A percentile compares a stretch with the other conserved stretches of the same genome.
phyloP scores from a whole-genome alignment of 2,113 vertebrate species.

The Marmota monax region DNA sequence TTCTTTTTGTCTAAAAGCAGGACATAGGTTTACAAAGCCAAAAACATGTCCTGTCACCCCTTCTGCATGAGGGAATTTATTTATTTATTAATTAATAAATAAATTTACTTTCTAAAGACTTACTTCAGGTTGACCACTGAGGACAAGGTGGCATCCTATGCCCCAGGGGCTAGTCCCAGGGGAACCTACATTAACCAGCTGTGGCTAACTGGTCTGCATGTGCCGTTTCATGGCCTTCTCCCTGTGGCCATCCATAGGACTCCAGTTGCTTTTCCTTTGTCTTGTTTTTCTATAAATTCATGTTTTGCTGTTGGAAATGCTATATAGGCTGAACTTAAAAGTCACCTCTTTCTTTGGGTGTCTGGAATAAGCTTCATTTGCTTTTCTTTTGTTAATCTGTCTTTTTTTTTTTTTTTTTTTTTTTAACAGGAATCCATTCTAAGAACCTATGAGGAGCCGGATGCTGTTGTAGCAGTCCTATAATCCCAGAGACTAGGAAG shows the following conservation, averaged over 20 bases:
- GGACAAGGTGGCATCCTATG: background rate
- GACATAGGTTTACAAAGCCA: background rate
- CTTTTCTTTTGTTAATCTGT: background rate
- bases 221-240: background rate
- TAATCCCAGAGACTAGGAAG: no score
- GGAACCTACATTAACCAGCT: background rate
- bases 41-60: background rate
- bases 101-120: no score
- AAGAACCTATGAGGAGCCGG: background rate
- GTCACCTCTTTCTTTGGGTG: background rate
- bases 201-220: background rate
- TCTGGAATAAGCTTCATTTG: background rate
- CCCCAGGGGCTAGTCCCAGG: background rate
- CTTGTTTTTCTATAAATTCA: background rate
- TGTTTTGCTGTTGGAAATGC: background rate
- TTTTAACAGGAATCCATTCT: background rate
- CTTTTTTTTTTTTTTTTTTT: background rate
- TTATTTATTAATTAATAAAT: no score
- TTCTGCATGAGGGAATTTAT: background rate
- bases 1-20: background rate
- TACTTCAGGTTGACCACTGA: background rate
- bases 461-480: background rate
- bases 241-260: background rate
- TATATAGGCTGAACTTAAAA: background rate
- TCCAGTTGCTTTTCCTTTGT: background rate